These are phyloP conservation scores for Phyllostomus hastatus DNA, from an alignment of 2,113 vertebrate species.

Conservation along the genomic window DNA sequence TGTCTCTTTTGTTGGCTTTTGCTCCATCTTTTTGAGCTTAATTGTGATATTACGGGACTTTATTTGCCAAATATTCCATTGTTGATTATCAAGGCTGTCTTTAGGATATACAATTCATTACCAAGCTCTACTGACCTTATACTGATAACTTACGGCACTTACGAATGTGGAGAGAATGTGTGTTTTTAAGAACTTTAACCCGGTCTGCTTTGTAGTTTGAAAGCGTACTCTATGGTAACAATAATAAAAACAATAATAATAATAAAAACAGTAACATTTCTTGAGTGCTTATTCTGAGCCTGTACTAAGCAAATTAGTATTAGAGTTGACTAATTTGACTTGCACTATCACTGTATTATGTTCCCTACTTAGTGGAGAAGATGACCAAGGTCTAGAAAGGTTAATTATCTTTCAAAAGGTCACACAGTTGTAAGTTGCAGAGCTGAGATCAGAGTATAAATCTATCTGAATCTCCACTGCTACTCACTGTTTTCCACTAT, in stretches of 20 bases:
- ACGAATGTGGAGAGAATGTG: background rate
- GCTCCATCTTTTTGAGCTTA: background rate
- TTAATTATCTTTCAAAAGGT: background rate
- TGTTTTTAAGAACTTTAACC: background rate
- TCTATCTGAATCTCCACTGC: background rate
- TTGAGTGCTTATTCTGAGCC: background rate
- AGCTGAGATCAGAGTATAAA: background rate
- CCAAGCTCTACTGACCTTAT: background rate
- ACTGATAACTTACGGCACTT: background rate
- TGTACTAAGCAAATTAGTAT: background rate
- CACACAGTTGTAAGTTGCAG: background rate
- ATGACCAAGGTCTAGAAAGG: background rate
- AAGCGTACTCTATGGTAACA: background rate
- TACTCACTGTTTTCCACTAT: background rate
- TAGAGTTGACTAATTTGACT: background rate
- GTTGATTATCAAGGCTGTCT: background rate
- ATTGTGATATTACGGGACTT: background rate
- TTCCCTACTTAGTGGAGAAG: background rate
- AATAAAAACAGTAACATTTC: background rate
- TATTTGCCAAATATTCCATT: background rate
- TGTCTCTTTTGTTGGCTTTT: background rate
- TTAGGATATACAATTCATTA: background rate
- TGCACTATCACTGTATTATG: background rate
- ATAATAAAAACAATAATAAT: background rate
- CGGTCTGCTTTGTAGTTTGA: background rate